Conservation (phyloP, 2,113 vertebrate genomes). For the Marmota monax region DNA sequence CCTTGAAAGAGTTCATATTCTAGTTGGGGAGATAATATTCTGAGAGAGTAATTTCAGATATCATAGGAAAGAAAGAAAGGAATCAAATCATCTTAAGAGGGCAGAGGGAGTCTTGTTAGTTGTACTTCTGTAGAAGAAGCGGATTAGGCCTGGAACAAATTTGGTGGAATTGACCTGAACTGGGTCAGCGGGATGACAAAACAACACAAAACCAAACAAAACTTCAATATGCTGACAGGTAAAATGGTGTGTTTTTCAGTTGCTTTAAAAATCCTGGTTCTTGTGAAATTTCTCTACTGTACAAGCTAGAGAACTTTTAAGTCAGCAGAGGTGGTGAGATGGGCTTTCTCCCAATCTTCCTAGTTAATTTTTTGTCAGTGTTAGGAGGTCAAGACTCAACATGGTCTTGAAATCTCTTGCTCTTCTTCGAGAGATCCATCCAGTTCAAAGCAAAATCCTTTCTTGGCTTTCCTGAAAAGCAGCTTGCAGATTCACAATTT, state of each 20-base stretch:
- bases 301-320: not conserved
- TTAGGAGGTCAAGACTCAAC: not conserved
- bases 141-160: not conserved
- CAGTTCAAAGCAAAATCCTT: not conserved
- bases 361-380: not conserved
- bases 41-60: not conserved
- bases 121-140: not conserved
- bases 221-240: not conserved
- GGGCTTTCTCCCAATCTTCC: not conserved
- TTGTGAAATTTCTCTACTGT: not conserved
- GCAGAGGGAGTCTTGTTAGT: not conserved
- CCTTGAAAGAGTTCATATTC: not conserved
- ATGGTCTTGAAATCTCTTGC: not conserved
- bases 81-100: not conserved
- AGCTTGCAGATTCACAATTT: not conserved
- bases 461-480: not conserved
- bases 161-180: not conserved
- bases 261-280: conserved; percentile 21
- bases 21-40: not conserved
- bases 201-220: not conserved
- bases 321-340: not conserved
- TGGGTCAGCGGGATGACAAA: not conserved
- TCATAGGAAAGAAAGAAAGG: not conserved
- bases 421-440: not conserved
- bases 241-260: not conserved